phyloP scores from a whole-genome alignment of 2,888 invertebrate genomes.

The Ametastegia equiseti region DNA sequence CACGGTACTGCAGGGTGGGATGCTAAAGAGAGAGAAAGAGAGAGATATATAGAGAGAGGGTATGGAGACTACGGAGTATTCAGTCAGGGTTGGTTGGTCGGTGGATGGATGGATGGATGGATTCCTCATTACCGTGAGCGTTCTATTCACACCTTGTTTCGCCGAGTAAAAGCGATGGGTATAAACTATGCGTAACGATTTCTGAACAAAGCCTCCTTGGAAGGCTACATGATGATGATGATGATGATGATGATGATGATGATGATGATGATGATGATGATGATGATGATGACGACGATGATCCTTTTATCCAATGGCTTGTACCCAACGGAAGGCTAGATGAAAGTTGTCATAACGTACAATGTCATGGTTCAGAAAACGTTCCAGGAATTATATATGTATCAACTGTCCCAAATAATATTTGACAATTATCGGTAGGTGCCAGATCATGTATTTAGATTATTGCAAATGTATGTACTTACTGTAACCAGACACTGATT shows the following conservation, averaged over 20 bases:
- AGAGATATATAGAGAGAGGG: background rate
- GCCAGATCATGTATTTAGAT: background rate
- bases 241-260: too few species aligned
- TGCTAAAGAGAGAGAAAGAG: background rate
- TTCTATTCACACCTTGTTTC: constrained; percentile 67
- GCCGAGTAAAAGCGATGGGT: constrained; percentile 58
- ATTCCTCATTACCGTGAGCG: constrained; percentile 68
- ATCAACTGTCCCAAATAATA: too few species aligned
- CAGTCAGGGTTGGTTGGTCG: constrained; percentile 58
- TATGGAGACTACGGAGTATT: constrained; percentile 39
- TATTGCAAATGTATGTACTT: background rate
- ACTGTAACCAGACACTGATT: background rate
- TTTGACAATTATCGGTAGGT: background rate
- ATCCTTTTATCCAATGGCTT: too few species aligned
- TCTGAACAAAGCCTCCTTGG: constrained; percentile 20
- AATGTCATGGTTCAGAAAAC: background rate
- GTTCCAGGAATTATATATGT: too few species aligned
- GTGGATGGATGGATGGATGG: constrained; percentile 63
- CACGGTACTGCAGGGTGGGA: background rate
- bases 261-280: too few species aligned
- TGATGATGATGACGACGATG: too few species aligned
- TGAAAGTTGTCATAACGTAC: background rate
- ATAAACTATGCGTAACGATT: constrained; percentile 52
- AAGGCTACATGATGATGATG: too few species aligned
- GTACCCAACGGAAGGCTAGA: too few species aligned